Evolutionary conservation across 2,113 vertebrate species (phyloP), one percentile per base, ranked within the genome.

Genomic region (Pithys albifrons): DNA sequence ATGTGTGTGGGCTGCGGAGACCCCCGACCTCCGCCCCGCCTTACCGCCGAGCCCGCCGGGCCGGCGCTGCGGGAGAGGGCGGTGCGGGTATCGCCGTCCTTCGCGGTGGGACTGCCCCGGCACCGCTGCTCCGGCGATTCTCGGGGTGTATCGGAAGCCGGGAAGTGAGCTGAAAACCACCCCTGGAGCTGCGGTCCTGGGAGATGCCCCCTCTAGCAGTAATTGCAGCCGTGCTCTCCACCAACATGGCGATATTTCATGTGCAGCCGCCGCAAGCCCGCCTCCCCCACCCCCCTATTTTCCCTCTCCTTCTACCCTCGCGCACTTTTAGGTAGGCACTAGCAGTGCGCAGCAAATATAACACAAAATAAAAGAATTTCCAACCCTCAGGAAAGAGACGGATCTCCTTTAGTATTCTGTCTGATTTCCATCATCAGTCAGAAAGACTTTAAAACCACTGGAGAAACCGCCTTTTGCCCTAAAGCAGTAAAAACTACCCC

Each of bases 231-330:
- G 80, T 12, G 33, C 72, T 96, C 45, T 95, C 75, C 72, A 91
- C 93, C 97, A 98, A 98, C 96, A 98, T 97, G 96, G 97, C 97
- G 95, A 97, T 97, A 97, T 97, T 97, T 97, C 89, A 93, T 93
- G 79, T 57, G 77, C 74, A 74, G 78, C 78, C 51, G 27, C 46
- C 64, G 69, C 84, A 51, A 73, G 28, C 48, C 48, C 23, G 69
- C 83, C 65, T 69, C 72, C 71, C 64, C 62, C 41, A 14, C 54
- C 43, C 12, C 12, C 18, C 31, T 58, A 67, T 39, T 72, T 43
- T 54, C 31, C 17, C 29, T 74, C 22, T 48, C 55, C 57, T 55
- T 41, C 77, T 39, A 67, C 58, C 61, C 18, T 46, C 12, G 49
- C 49, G 20, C 89, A 97, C 81, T 95, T 97, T 74, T 93, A 91